phyloP scores from a whole-genome alignment of 1,140 invertebrate species.

The Neodiprion pinetum region DNA sequence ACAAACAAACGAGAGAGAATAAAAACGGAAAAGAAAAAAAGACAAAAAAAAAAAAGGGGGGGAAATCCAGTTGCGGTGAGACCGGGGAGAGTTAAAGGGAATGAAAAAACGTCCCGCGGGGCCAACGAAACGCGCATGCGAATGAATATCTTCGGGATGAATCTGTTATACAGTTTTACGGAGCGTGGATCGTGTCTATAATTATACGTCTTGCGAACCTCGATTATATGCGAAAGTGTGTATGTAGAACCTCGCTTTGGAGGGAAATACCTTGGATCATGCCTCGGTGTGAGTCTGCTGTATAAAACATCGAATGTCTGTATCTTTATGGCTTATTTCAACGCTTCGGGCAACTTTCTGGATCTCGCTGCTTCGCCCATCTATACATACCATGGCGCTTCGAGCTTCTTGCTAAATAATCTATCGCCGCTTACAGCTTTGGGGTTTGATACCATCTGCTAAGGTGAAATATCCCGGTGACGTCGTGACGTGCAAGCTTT shows the following conservation, averaged over 20 bases:
- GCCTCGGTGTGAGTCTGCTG: constrained; percentile 6
- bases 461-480: no score
- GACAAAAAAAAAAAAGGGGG: no score
- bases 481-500: no score
- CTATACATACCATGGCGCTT: background rate
- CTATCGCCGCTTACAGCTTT: background rate
- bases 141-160: constrained; percentile 42
- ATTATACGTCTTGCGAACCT: constrained; percentile 43
- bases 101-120: no score
- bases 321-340: constrained; percentile 53
- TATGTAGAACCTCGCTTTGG: no score
- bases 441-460: background rate
- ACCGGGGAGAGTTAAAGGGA: no score
- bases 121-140: background rate
- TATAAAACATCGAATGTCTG: constrained; percentile 37
- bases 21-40: no score
- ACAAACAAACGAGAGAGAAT: no score
- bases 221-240: no score
- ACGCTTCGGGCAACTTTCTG: constrained; percentile 51
- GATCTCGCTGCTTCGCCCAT: constrained; percentile 27
- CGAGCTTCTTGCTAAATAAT: background rate
- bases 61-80: no score
- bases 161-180: constrained; percentile 40
- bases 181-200: constrained; percentile 35
- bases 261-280: no score